Evolutionary conservation across 1,140 invertebrate genomes (phyloP), one percentile per base, ranked within the genome.

Genomic region (Drosophila bocqueti): DNA sequence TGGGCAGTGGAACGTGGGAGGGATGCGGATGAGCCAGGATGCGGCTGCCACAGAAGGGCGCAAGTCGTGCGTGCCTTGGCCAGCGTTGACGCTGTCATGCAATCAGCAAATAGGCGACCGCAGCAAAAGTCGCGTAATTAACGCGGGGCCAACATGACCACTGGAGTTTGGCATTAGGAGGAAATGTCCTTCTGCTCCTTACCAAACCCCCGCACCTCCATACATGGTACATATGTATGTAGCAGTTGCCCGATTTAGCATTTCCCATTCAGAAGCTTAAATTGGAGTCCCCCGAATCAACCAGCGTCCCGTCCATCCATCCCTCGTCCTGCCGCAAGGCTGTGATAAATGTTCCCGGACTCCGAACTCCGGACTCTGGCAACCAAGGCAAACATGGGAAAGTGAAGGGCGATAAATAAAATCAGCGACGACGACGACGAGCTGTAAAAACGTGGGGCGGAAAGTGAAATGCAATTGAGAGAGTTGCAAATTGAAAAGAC

Each of bases 61-160:
- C 63, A 76, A 77, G 72, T 78, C 81, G 84, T 87, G 83, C 83
- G 85, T 87, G 84, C 84, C 85, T 76, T 62, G 67, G 81, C 77
- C 69, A 61, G 69, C 83, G 58, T 61, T 74, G 75, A 60, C 55
- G 83, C 64, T 64, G 82, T 63, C 76, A 79, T 87, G 83, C 83
- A 87, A 87, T 87, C 83, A 89, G 83, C 85, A 90, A 90, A 87
- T 84, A 86, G 76, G 81, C 83, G 76, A 86, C 83, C 83, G 80
- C 83, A 86, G 83, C 83, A 86, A 86, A 86, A 86, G 83, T 86
- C 83, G 83, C 83, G 83, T 87, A 86, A 86, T 86, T 86, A 86
- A 86, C 83, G 80, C 83, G 76, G 67, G 65, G 64, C 63, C 64
- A 55, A 59, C 59, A 76, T 75, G 66, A 49, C 72, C 52, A 42